phyloP scores from a whole-genome alignment of 2,113 vertebrate species.

The Rana temporaria region DNA sequence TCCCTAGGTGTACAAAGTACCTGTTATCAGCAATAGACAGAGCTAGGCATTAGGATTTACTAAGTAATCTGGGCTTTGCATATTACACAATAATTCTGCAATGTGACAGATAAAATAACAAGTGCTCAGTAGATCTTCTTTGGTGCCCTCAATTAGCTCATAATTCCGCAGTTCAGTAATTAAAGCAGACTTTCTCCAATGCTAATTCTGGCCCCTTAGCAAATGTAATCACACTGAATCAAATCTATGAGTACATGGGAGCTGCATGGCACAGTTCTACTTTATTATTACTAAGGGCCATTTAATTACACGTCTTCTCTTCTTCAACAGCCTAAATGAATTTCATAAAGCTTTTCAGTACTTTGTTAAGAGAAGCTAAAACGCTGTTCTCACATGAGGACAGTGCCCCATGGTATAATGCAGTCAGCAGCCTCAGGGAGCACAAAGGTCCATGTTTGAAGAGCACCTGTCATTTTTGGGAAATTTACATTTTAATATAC shows the following conservation, averaged over 20 bases:
- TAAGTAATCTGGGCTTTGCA: background rate
- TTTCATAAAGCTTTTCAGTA: background rate
- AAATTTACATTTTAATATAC: no score
- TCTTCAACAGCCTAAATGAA: background rate
- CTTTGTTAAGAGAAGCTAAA: background rate
- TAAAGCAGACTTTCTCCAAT: constrained; percentile 20
- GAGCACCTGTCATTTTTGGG: no score
- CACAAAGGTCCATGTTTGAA: no score
- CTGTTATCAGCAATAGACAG: background rate
- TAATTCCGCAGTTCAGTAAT: constrained; percentile 20
- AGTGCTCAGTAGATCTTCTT: background rate
- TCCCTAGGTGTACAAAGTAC: background rate
- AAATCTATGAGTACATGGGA: background rate
- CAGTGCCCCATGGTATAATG: no score
- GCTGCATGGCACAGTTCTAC: background rate
- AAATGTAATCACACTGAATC: constrained; percentile 13
- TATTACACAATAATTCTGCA: background rate
- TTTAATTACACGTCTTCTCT: constrained; percentile 1
- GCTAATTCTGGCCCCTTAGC: constrained; percentile 24
- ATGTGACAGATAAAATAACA: background rate
- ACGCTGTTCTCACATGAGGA: background rate
- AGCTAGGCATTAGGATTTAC: background rate
- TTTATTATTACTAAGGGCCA: background rate
- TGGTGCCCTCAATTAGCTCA: constrained; percentile 8
- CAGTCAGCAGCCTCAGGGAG: no score